Conservation (phyloP, 2,113 vertebrate species). For the Thunnus thynnus region DNA sequence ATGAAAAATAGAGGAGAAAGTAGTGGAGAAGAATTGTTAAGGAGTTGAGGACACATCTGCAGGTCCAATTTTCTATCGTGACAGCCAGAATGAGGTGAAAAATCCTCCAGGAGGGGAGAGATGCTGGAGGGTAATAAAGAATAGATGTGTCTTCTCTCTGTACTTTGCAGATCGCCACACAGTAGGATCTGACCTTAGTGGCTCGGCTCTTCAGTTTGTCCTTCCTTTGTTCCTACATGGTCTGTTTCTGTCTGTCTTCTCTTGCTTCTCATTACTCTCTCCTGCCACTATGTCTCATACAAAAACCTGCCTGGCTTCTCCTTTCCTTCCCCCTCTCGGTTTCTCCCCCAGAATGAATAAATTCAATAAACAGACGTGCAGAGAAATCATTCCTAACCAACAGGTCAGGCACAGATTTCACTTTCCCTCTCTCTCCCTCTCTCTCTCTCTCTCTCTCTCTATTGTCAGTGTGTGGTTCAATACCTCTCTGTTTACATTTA, state of each 20-base stretch:
- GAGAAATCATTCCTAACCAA: conserved; percentile 62
- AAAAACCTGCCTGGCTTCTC: neutral
- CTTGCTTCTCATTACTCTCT: conserved; percentile 41
- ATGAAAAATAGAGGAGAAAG: conserved; percentile 20
- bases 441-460: conserved; percentile 17
- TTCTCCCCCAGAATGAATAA: conserved; percentile 40
- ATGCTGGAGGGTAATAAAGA: conserved; percentile 69
- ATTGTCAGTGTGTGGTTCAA: conserved; percentile 40
- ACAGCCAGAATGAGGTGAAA: conserved; percentile 72
- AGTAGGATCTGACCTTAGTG: conserved; percentile 56
- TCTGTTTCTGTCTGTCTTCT: conserved; percentile 55
- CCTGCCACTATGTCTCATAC: conserved; percentile 25
- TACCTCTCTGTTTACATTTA: conserved; percentile 64
- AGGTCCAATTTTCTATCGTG: conserved; percentile 69
- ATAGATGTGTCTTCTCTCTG: conserved; percentile 51
- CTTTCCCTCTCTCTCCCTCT: neutral
- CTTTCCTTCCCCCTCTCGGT: conserved; percentile 8
- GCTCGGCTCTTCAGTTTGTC: conserved; percentile 52
- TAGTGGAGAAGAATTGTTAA: conserved; percentile 1
- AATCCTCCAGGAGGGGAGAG: conserved; percentile 58
- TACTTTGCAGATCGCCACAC: conserved; percentile 34
- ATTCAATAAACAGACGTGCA: conserved; percentile 49
- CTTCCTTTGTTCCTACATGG: conserved; percentile 60
- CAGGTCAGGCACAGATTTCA: conserved; percentile 54
- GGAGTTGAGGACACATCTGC: conserved; percentile 62